Conservation (phyloP, 2,113 vertebrate genomes). For the Saguinus imperator region DNA sequence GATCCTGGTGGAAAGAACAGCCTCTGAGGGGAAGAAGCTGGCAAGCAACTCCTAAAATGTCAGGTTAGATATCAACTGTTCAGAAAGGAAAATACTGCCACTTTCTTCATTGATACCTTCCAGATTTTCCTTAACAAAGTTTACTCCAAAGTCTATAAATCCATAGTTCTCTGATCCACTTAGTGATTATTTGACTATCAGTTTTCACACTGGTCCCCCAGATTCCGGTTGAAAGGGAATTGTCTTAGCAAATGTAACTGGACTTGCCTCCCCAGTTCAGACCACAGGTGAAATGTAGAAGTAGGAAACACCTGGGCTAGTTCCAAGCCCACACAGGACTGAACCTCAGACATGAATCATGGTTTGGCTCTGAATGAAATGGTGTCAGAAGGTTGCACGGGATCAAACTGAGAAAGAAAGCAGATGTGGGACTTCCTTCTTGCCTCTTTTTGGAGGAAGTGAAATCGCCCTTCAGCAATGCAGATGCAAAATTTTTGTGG, state of each 20-base stretch:
- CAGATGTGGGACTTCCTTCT: slow-evolving; percentile 57
- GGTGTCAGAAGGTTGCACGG: background rate
- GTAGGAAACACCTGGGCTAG: background rate
- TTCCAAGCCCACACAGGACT: background rate
- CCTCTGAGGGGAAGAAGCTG: background rate
- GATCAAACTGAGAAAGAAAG: slow-evolving; percentile 50
- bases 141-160: background rate
- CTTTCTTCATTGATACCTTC: background rate
- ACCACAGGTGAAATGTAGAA: background rate
- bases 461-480: background rate
- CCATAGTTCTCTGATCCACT: background rate
- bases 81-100: background rate
- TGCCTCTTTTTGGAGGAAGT: slow-evolving; percentile 50
- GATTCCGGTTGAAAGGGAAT: background rate
- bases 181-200: background rate
- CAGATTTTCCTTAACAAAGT: background rate
- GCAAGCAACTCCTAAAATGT: background rate
- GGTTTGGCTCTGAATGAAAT: background rate
- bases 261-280: background rate
- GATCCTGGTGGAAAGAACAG: background rate
- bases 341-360: background rate
- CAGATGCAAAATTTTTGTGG: background rate
- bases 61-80: background rate
- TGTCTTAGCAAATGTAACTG: background rate
- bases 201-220: background rate